Percentiles rank a stretch among this genome's conserved stretches.
Conservation (phyloP, 2,888 invertebrate species). For the Noctua pronuba region DNA sequence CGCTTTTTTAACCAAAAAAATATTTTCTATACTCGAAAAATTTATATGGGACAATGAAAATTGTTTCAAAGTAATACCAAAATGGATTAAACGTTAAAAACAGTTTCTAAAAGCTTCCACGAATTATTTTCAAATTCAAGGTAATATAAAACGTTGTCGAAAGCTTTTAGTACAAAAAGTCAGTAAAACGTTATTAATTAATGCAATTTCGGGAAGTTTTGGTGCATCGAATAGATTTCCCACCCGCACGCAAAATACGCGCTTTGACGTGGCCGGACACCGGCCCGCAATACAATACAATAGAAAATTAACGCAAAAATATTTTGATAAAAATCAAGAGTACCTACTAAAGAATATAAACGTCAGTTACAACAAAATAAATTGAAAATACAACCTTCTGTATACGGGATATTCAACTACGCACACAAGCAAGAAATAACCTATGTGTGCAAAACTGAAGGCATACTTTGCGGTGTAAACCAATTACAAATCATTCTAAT, state of each 20-base stretch:
- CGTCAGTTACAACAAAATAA: not conserved
- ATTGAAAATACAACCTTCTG: not conserved
- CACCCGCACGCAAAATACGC: no score
- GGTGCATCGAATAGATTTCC: no score
- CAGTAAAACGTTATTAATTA: not conserved
- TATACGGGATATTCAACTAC: not conserved
- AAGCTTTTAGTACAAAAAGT: conserved; percentile 9
- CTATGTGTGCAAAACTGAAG: conserved; percentile 37
- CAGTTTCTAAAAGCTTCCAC: not conserved
- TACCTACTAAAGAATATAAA: not conserved
- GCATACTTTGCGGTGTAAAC: conserved; percentile 71
- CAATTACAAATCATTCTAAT: conserved; percentile 82
- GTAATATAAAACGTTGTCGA: not conserved
- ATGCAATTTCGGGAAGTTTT: no score
- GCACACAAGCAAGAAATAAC: conserved; percentile 8
- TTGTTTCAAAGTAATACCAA: not conserved
- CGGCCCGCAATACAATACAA: no score
- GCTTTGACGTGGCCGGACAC: no score
- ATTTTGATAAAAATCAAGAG: not conserved
- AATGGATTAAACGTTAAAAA: not conserved
- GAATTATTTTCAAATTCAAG: not conserved
- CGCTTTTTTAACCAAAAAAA: not conserved
- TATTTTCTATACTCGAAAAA: not conserved
- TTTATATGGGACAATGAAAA: no score
- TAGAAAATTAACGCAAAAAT: not conserved